Percentiles rank a stretch among this genome's conserved stretches.
Conservation (phyloP, 2,888 invertebrate genomes). For the Phyllotreta cruciferae region DNA sequence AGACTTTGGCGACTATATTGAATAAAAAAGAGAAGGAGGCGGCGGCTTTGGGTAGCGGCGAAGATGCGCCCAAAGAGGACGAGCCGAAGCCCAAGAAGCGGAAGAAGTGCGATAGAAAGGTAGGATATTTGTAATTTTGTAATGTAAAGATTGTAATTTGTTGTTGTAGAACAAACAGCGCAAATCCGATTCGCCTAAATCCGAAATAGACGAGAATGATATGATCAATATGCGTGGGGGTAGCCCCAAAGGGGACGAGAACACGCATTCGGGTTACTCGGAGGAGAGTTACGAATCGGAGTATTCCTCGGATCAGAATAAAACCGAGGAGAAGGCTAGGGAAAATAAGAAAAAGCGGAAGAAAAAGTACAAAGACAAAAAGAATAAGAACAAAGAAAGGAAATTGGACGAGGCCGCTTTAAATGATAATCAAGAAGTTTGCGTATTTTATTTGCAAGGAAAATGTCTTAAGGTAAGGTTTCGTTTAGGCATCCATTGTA, state of each 20-base stretch:
- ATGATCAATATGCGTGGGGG: slow-evolving; percentile 82
- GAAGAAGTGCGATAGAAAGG: slow-evolving; percentile 65
- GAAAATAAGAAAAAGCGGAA: slow-evolving; percentile 37
- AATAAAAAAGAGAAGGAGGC: slow-evolving; percentile 67
- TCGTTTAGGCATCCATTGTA: not conserved
- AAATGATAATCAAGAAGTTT: slow-evolving; percentile 76
- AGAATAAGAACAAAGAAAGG: slow-evolving; percentile 57
- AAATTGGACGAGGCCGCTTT: slow-evolving; percentile 60
- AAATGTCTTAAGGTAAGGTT: slow-evolving; percentile 75
- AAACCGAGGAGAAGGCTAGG: slow-evolving; percentile 37
- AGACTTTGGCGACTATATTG: slow-evolving; percentile 77
- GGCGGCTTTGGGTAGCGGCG: slow-evolving; percentile 45
- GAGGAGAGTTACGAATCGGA: slow-evolving; percentile 66
- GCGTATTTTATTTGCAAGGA: slow-evolving; percentile 87
- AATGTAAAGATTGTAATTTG: too few species aligned
- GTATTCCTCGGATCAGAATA: slow-evolving; percentile 59
- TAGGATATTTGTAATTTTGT: slow-evolving; percentile 42
- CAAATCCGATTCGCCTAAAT: slow-evolving; percentile 57
- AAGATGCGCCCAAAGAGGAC: slow-evolving; percentile 60
- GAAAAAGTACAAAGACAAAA: slow-evolving; percentile 50
- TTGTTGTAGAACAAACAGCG: slow-evolving; percentile 63
- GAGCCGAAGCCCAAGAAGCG: slow-evolving; percentile 61
- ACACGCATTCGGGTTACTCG: slow-evolving; percentile 49
- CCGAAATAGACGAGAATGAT: slow-evolving; percentile 77
- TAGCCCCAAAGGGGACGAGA: slow-evolving; percentile 61